Percentiles rank a stretch among this genome's conserved stretches.
phyloP scores from a whole-genome alignment of 2,113 vertebrate species.

The Passer montanus region DNA sequence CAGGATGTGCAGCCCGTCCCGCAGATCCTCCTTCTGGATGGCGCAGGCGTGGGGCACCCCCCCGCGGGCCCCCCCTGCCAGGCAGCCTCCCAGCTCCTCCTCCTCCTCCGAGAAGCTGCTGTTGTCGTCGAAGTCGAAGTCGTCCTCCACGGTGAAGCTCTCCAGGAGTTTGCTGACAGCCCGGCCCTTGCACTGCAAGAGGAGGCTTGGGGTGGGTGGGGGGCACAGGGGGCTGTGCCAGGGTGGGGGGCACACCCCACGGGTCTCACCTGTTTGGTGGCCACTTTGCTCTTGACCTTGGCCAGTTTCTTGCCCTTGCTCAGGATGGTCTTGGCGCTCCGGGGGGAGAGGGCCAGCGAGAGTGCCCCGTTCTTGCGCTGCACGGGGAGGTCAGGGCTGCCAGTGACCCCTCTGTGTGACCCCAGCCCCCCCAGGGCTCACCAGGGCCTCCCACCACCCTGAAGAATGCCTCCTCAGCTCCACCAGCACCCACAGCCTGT shows the following conservation, averaged over 20 bases:
- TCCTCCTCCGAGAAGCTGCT: constrained; percentile 94
- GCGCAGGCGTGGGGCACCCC: constrained; percentile 75
- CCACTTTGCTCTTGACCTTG: constrained; percentile 78
- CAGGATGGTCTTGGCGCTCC: constrained; percentile 77
- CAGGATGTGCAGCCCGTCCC: constrained; percentile 90
- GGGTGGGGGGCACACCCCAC: accelerated
- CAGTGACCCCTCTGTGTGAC: accelerated
- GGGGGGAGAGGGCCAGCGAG: constrained; percentile 72
- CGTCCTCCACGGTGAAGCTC: constrained; percentile 89
- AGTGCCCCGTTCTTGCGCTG: constrained; percentile 85
- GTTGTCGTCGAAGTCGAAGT: constrained; percentile 88
- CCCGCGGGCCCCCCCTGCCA: neutral
- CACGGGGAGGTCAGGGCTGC: neutral
- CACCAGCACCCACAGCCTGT: neutral
- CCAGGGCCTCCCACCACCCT: neutral
- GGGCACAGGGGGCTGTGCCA: accelerated
- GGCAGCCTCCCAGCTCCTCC: constrained; percentile 58
- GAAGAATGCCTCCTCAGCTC: neutral
- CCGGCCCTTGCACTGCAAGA: constrained; percentile 80
- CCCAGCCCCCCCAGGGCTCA: neutral
- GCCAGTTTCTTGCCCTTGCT: constrained; percentile 78
- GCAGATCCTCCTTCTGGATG: constrained; percentile 87
- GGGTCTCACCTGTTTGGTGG: constrained; percentile 69
- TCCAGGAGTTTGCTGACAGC: constrained; percentile 91
- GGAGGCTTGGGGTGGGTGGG: neutral